Evolutionary conservation across 2,888 invertebrate species (phyloP).

Genomic region (Philopedon plagiatum): DNA sequence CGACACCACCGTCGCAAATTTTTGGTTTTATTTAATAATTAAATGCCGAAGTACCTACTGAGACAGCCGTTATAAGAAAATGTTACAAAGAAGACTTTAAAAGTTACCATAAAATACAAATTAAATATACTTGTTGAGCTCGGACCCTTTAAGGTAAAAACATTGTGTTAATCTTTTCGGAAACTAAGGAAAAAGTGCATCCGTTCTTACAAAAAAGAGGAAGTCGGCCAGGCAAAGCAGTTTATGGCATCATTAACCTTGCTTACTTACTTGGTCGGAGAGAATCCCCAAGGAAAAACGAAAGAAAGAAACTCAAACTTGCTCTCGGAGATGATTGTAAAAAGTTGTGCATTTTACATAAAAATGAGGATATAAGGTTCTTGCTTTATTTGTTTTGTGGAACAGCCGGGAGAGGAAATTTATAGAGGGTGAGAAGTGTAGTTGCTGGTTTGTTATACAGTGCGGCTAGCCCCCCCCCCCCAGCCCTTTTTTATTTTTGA

Average conservation of each 20-base stretch:
- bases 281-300: constrained; percentile 11
- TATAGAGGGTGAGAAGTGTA: too few relatives aligned
- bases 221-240: neutral
- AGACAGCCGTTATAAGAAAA: too few relatives aligned
- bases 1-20: too few relatives aligned
- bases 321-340: neutral
- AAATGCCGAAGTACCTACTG: neutral
- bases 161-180: neutral
- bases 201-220: neutral
- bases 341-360: constrained; percentile 15
- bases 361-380: constrained; percentile 3
- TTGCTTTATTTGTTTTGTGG: neutral
- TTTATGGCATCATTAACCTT: constrained; percentile 19
- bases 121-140: neutral
- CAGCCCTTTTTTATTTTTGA: too few relatives aligned
- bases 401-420: neutral
- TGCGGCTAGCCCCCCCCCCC: too few relatives aligned
- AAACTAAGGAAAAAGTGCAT: neutral
- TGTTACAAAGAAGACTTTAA: too few relatives aligned
- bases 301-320: constrained; percentile 2
- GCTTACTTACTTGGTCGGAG: constrained; percentile 5
- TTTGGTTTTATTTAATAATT: too few relatives aligned
- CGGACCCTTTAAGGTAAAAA: neutral
- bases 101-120: neutral
- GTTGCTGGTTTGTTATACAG: too few relatives aligned